These are phyloP conservation scores for Eupithecia subumbrata DNA, from an alignment of 2,888 invertebrate genomes.

Conservation along the genomic window DNA sequence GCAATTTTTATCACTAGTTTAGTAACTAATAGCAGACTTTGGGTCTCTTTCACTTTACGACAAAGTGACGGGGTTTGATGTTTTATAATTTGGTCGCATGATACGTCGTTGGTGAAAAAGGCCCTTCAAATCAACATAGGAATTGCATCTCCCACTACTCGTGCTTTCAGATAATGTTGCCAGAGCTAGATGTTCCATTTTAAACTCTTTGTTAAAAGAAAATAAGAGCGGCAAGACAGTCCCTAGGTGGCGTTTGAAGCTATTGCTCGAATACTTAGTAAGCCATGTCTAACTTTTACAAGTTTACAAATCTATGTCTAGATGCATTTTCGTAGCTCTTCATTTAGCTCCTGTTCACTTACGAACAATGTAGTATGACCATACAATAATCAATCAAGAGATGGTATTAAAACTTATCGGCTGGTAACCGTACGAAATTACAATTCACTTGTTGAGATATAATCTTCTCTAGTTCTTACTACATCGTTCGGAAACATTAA, in stretches of 20 bases:
- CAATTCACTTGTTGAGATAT: not conserved
- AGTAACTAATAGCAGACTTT: constrained; percentile 39
- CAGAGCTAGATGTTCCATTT: constrained; percentile 23
- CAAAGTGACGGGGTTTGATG: constrained; percentile 1
- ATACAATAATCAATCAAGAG: not conserved
- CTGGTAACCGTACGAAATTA: not conserved
- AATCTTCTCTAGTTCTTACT: constrained; percentile 13
- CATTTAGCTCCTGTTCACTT: constrained; percentile 52
- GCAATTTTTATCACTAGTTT: constrained; percentile 63
- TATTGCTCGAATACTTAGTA: constrained; percentile 60
- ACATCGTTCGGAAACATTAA: constrained; percentile 46
- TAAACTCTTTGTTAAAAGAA: constrained; percentile 28
- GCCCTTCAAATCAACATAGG: constrained; percentile 17
- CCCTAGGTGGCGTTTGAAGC: constrained; percentile 57
- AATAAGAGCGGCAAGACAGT: constrained; percentile 38
- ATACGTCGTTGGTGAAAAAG: constrained; percentile 5
- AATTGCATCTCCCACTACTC: constrained; percentile 25
- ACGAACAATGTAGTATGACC: constrained; percentile 45
- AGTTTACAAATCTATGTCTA: constrained; percentile 62
- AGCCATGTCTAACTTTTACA: constrained; percentile 39
- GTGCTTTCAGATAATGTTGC: constrained; percentile 25
- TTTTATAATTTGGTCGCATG: not conserved
- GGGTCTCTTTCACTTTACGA: constrained; percentile 12
- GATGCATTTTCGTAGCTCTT: constrained; percentile 53
- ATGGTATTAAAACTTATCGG: not conserved